Evolutionary conservation across 2,888 invertebrate genomes (phyloP).

Genomic region (Campoletis raptor): DNA sequence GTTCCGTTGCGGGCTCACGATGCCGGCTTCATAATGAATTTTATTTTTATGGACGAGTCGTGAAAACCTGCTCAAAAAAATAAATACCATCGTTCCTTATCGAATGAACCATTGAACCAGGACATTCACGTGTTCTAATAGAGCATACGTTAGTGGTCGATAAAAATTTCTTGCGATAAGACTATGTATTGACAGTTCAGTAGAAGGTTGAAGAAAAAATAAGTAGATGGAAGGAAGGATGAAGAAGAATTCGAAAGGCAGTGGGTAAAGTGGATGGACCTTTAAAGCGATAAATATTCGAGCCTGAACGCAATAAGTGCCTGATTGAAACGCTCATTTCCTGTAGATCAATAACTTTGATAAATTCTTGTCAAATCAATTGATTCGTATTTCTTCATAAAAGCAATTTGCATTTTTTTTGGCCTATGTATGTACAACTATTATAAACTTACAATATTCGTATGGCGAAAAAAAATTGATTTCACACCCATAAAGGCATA

Average conservation of each 20-base stretch:
- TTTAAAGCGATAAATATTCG: conserved; percentile 23
- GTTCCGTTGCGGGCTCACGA: not conserved
- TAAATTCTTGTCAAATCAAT: conserved; percentile 20
- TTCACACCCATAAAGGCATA: conserved; percentile 73
- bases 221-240: not conserved
- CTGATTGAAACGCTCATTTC: conserved; percentile 31
- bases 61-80: conserved; percentile 34
- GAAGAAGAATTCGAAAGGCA: conserved; percentile 47
- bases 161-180: conserved; percentile 25
- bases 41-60: conserved; percentile 38
- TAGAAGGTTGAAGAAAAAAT: conserved; percentile 25
- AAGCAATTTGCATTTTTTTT: conserved; percentile 5
- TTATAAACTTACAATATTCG: conserved; percentile 47
- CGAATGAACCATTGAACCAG: conserved; percentile 55
- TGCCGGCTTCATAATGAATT: not conserved
- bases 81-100: conserved; percentile 29
- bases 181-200: conserved; percentile 35
- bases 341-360: conserved; percentile 23
- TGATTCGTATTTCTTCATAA: not conserved
- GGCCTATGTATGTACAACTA: not conserved
- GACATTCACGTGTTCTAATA: conserved; percentile 54
- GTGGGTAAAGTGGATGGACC: conserved; percentile 24
- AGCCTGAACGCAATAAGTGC: conserved; percentile 38
- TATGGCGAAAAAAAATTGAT: conserved; percentile 49
- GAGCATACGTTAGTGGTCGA: conserved; percentile 16